phyloP scores from a whole-genome alignment of 2,888 invertebrate species.

The Acronicta aceris region DNA sequence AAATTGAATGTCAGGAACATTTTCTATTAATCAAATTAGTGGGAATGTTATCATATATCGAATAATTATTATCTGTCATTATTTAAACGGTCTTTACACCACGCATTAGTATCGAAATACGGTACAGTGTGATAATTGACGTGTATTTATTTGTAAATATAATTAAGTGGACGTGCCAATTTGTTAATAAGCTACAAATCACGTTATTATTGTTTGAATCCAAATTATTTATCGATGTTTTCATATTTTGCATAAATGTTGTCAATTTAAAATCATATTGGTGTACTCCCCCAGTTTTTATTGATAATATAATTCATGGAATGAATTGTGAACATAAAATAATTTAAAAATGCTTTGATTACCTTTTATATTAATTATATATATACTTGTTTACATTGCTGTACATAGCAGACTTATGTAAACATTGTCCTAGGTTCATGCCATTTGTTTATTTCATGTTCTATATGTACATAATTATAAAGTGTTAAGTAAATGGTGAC shows the following conservation, averaged over 20 bases:
- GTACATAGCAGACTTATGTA: no score
- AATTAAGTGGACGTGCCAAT: slow-evolving; percentile 76
- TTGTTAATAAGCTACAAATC: slow-evolving; percentile 59
- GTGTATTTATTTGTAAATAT: slow-evolving; percentile 65
- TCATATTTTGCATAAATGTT: slow-evolving; percentile 64
- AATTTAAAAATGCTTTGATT: no score
- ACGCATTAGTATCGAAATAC: slow-evolving; percentile 26
- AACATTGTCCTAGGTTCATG: no score
- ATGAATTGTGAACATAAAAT: neutral
- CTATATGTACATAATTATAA: no score
- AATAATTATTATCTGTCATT: neutral
- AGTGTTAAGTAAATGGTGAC: no score
- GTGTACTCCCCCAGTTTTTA: slow-evolving; percentile 43
- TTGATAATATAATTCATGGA: neutral
- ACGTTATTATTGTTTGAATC: slow-evolving; percentile 45
- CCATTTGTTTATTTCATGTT: no score
- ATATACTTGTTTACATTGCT: no score
- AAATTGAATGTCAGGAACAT: neutral
- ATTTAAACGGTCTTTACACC: slow-evolving; percentile 13
- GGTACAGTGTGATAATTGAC: slow-evolving; percentile 56
- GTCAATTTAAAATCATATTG: slow-evolving; percentile 63
- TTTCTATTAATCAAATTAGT: neutral
- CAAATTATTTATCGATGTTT: slow-evolving; percentile 56
- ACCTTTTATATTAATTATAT: no score
- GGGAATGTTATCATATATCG: neutral